Evolutionary conservation across 2,888 invertebrate species (phyloP).

Genomic region (Prosopocoilus inquinatus): DNA sequence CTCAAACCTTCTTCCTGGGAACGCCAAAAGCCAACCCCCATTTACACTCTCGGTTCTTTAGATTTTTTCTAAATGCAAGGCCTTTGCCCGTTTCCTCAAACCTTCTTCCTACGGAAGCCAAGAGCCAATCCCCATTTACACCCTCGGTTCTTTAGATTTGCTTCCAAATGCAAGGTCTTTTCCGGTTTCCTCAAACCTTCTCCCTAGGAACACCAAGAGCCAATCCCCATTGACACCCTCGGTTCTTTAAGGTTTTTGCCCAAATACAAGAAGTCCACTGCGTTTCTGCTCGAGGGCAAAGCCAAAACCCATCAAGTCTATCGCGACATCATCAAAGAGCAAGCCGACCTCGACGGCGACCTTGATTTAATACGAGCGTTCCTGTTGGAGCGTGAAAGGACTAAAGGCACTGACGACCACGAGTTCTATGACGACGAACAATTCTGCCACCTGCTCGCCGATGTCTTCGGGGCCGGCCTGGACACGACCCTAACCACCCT

Average conservation of each 20-base stretch:
- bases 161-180: too few species aligned
- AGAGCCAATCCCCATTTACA: too few species aligned
- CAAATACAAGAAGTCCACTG: conserved; percentile 62
- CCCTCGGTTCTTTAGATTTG: too few species aligned
- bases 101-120: too few species aligned
- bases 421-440: conserved; percentile 65
- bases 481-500: conserved; percentile 80
- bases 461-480: conserved; percentile 82
- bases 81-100: not conserved
- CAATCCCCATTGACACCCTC: too few species aligned
- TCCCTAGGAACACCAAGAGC: too few species aligned
- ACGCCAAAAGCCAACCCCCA: too few species aligned
- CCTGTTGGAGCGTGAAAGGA: conserved; percentile 57
- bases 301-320: conserved; percentile 71
- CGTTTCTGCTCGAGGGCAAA: conserved; percentile 67
- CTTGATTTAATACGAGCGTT: conserved; percentile 62
- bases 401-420: conserved; percentile 49
- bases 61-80: too few species aligned
- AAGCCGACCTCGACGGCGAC: conserved; percentile 20
- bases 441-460: conserved; percentile 71
- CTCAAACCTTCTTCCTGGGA: too few species aligned
- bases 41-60: too few species aligned
- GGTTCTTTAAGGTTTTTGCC: conserved; percentile 57
- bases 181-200: not conserved
- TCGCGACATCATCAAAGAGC: conserved; percentile 62